A percentile compares a stretch with the other conserved stretches of the same genome.
phyloP scores from a whole-genome alignment of 2,888 invertebrate species.

The Nomada fucata region DNA sequence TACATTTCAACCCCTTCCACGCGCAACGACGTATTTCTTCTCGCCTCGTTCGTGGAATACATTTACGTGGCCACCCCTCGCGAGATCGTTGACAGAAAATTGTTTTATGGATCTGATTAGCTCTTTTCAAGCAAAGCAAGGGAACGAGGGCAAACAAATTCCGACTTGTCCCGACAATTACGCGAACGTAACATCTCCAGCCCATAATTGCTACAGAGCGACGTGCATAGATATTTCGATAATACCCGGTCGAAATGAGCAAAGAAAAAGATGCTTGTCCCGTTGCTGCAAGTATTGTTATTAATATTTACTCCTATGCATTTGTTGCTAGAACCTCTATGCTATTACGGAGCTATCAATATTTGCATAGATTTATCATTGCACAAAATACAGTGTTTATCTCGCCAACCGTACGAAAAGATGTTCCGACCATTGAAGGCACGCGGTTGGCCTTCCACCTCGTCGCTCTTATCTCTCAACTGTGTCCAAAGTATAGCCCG shows the following conservation, averaged over 20 bases:
- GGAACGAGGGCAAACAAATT: too few relatives aligned
- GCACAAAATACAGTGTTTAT: too few relatives aligned
- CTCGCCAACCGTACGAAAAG: not conserved
- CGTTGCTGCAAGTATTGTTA: too few relatives aligned
- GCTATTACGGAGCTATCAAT: too few relatives aligned
- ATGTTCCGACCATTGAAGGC: not conserved
- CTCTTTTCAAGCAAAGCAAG: too few relatives aligned
- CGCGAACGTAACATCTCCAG: not conserved
- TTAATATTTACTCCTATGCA: too few relatives aligned
- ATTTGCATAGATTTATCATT: too few relatives aligned
- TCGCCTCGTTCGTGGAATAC: not conserved
- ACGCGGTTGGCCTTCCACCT: not conserved
- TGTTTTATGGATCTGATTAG: not conserved
- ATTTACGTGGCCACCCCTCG: not conserved
- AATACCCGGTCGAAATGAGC: too few relatives aligned
- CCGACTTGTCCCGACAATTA: too few relatives aligned
- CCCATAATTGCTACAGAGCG: not conserved
- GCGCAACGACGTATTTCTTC: conserved; percentile 9
- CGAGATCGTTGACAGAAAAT: not conserved
- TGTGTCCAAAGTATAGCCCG: conserved; percentile 27
- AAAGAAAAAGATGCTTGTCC: too few relatives aligned
- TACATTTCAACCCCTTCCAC: conserved; percentile 29
- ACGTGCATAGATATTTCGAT: too few relatives aligned
- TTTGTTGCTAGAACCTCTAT: too few relatives aligned
- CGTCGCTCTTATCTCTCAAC: conserved; percentile 13